Evolutionary conservation across 2,797 vertebrate species (phyloP), one percentile per base, ranked within the genome.

Genomic region (Halcyon smyrnensis): DNA sequence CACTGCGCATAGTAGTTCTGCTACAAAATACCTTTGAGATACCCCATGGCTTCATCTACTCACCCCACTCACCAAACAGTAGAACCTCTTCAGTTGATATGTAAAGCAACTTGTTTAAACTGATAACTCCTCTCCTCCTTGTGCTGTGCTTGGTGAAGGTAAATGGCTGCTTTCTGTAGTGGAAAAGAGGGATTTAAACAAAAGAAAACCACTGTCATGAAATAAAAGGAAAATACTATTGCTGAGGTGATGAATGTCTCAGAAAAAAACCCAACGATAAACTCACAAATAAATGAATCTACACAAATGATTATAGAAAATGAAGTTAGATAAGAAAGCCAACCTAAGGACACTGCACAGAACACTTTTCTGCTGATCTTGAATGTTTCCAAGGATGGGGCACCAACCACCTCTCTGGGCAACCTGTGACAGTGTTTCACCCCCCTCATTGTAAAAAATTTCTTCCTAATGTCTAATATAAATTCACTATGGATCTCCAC

Each of bases 351-450:
- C 13, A 9, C 10, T 63, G 32, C 20, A 45, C 10, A 39, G 30
- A 7, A 45, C 5, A 14, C 0, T 0, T 1, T 65, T 89, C 45
- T 84, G 6, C 9, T 59, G 21, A 59, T 34, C 9, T 11, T 10
- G 57, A 59, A 34, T 59, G 34, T 36, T 36, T 36, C 21, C 34
- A 36, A 34, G 57, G 21, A 59, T 36, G 21, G 21, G 9, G 34
- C n/a, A 59, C n/a, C n/a, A 15, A 24, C 56, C 56, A 59, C 14
- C 23, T 59, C 23, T 59, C 34, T 36, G 15, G 57, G 23, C 57
- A 24, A 59, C 57, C 34, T 59, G 34, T 23, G n/a, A 34, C 9
- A 59, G 56, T 36, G 34, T 36, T 59, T 59, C 57, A 59, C n/a
- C 34, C 25, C 57, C 57, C 57, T 36, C 14, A 24, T 15, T 59